Evolutionary conservation across 1,140 invertebrate species (phyloP).

Genomic region (Rhizoglyphus robini): DNA sequence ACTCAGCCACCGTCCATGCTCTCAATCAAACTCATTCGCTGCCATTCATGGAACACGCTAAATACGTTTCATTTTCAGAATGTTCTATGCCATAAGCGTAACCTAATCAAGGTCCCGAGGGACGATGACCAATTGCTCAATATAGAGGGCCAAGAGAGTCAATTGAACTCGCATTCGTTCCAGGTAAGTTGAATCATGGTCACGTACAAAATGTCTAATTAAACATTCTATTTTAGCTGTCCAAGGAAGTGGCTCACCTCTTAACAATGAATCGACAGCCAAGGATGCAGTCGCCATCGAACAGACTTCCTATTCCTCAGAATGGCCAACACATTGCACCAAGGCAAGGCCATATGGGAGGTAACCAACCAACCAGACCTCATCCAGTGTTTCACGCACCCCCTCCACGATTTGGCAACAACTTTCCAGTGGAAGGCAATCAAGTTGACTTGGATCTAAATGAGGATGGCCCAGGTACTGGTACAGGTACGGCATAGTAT

Average conservation of each 20-base stretch:
- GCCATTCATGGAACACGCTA: no score
- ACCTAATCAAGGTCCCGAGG: background rate
- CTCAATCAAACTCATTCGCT: no score
- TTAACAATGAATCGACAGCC: background rate
- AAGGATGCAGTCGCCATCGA: background rate
- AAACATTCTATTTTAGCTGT: background rate
- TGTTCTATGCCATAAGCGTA: background rate
- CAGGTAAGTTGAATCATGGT: background rate
- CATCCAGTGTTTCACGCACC: background rate
- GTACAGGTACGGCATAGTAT: no score
- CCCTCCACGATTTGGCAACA: background rate
- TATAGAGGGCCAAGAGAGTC: background rate
- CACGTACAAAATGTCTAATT: background rate
- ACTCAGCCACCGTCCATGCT: no score
- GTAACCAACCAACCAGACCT: background rate
- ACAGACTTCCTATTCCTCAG: background rate
- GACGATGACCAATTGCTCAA: background rate
- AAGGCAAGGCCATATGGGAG: background rate
- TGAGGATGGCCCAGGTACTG: background rate
- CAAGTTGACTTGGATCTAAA: slow-evolving; percentile 1
- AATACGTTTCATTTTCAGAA: background rate
- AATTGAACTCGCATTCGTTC: background rate
- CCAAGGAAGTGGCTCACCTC: background rate
- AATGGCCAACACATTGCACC: background rate
- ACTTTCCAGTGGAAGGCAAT: background rate